These are phyloP conservation scores for Microctenopoma steveboyesi DNA, from an alignment of 2,797 vertebrate genomes.

Conservation along the genomic window DNA sequence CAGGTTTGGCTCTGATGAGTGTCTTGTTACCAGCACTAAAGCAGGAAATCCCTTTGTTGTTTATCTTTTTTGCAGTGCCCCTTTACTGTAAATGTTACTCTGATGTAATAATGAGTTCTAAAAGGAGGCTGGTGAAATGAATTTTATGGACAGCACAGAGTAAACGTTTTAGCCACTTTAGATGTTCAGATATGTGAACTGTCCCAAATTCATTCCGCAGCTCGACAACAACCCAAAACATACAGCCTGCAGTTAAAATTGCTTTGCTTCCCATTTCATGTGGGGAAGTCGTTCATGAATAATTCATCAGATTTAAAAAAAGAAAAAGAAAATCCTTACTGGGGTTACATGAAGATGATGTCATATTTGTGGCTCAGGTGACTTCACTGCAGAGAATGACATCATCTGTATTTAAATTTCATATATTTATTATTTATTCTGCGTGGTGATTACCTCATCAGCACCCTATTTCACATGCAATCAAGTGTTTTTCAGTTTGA, in stretches of 20 bases:
- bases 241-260: too few species aligned
- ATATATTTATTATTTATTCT: neutral
- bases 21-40: neutral
- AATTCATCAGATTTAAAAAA: constrained; percentile 43
- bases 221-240: too few species aligned
- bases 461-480: too few species aligned
- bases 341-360: constrained; percentile 66
- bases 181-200: too few species aligned
- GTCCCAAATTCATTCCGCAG: too few species aligned
- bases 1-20: too few species aligned
- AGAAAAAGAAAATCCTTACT: neutral
- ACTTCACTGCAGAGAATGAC: constrained; percentile 71
- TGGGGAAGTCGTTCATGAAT: constrained; percentile 60
- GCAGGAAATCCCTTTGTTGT: neutral
- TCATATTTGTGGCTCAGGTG: constrained; percentile 65
- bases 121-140: too few species aligned
- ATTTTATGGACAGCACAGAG: too few species aligned
- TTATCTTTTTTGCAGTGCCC: neutral
- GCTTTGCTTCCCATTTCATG: neutral
- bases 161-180: too few species aligned
- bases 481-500: neutral
- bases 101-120: too few species aligned
- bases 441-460: too few species aligned
- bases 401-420: constrained; percentile 48
- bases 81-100: too few species aligned